A percentile compares a stretch with the other conserved stretches of the same genome.
phyloP scores from a whole-genome alignment of 2,797 vertebrate species.

The Luscinia megarhynchos region DNA sequence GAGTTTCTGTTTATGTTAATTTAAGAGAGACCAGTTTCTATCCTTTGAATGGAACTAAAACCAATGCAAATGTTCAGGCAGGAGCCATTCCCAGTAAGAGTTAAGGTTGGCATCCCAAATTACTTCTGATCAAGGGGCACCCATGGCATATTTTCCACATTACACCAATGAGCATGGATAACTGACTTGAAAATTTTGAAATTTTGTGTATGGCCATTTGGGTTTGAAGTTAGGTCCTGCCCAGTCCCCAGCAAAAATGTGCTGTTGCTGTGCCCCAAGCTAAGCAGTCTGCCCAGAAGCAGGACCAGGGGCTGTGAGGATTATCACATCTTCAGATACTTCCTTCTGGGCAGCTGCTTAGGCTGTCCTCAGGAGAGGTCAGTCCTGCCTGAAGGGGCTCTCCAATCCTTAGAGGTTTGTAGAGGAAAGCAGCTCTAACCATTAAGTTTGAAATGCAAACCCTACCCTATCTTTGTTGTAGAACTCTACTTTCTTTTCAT shows the following conservation, averaged over 20 bases:
- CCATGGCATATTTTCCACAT: neutral
- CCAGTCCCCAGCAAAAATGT: fast-evolving
- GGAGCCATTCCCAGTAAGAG: neutral
- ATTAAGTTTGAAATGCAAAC: neutral
- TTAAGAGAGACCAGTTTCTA: fast-evolving
- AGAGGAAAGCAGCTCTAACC: neutral
- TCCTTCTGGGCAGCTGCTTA: neutral
- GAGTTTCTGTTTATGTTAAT: neutral
- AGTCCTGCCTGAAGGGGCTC: neutral
- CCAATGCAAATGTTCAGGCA: neutral
- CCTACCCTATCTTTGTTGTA: neutral
- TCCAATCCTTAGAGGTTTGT: neutral
- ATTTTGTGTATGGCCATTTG: neutral
- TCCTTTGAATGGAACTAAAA: neutral
- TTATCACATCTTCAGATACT: neutral
- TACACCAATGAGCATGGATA: fast-evolving
- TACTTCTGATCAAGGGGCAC: neutral
- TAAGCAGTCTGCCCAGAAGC: neutral
- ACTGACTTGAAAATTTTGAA: neutral
- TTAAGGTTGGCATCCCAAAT: neutral
- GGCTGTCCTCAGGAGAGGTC: neutral
- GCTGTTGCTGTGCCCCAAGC: neutral
- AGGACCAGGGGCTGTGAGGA: neutral
- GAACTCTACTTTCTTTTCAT: neutral
- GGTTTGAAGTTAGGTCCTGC: neutral